Conservation (phyloP, 2,888 invertebrate species). For the Elegia similella region DNA sequence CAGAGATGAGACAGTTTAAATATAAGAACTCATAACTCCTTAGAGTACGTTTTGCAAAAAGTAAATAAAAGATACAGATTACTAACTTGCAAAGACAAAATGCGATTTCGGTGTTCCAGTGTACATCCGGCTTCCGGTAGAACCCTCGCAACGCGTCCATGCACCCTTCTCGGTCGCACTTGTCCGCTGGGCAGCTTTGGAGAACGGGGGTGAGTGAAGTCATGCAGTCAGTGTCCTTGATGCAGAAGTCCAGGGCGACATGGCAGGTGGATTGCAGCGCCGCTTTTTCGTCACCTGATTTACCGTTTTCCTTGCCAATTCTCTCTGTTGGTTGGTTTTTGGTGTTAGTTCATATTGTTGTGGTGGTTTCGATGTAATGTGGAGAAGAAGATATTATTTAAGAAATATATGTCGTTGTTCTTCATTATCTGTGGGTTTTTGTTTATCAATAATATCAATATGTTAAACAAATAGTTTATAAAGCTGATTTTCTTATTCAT, state of each 20-base stretch:
- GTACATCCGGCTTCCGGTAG: constrained; percentile 90
- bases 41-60: no score
- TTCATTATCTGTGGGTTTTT: background rate
- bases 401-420: background rate
- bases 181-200: constrained; percentile 86
- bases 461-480: background rate
- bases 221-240: constrained; percentile 90
- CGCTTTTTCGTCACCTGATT: constrained; percentile 79
- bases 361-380: constrained; percentile 17
- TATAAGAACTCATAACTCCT: no score
- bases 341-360: constrained; percentile 45
- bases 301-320: constrained; percentile 80
- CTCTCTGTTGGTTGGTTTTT: constrained; percentile 70
- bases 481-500: background rate
- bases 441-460: background rate
- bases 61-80: background rate
- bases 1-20: no score
- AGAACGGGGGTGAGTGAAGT: constrained; percentile 91
- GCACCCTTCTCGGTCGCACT: constrained; percentile 92
- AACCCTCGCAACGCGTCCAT: constrained; percentile 93
- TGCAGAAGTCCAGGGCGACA: constrained; percentile 90
- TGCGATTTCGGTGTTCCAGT: constrained; percentile 93
- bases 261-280: constrained; percentile 93
- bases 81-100: constrained; percentile 96
- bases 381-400: constrained; percentile 16